These are phyloP conservation scores for Avahi laniger DNA, from an alignment of 2,797 vertebrate genomes.

Conservation along the genomic window DNA sequence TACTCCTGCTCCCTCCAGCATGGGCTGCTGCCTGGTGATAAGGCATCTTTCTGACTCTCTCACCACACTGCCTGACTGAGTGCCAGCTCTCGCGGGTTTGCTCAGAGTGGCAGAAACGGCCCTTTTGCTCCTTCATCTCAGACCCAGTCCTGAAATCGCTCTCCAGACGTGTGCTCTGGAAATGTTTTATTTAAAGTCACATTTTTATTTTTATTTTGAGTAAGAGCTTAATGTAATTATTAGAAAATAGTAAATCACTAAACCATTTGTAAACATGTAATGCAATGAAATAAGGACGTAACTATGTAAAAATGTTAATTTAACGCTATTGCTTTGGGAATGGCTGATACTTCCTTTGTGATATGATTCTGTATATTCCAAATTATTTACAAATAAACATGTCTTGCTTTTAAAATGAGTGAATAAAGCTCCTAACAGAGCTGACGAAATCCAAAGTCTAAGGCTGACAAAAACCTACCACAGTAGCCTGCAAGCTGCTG, in stretches of 20 bases:
- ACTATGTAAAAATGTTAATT: conserved; percentile 13
- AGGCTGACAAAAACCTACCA: conserved; percentile 9
- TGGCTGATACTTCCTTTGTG: background rate
- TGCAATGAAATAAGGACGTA: conserved; percentile 21
- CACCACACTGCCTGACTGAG: background rate
- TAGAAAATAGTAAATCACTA: conserved; percentile 37
- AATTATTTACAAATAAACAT: conserved; percentile 45
- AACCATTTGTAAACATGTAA: conserved; percentile 41
- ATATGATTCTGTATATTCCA: background rate
- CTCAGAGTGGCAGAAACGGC: background rate
- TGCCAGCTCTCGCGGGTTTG: background rate
- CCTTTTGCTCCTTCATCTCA: background rate
- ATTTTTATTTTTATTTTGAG: background rate
- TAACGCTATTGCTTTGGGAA: background rate
- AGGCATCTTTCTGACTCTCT: background rate
- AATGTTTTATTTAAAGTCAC: conserved; percentile 44
- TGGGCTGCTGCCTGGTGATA: conserved; percentile 2
- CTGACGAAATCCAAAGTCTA: conserved; percentile 8
- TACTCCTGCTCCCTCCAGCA: background rate
- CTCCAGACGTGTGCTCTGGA: conserved; percentile 18
- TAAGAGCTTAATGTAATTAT: conserved; percentile 45
- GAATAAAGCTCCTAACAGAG: background rate
- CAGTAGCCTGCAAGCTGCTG: background rate
- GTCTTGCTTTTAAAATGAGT: conserved; percentile 32
- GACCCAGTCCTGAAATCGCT: background rate